Base-by-base conservation (phyloP, 1,140 invertebrate genomes). In the Drosophila pachea region DNA sequence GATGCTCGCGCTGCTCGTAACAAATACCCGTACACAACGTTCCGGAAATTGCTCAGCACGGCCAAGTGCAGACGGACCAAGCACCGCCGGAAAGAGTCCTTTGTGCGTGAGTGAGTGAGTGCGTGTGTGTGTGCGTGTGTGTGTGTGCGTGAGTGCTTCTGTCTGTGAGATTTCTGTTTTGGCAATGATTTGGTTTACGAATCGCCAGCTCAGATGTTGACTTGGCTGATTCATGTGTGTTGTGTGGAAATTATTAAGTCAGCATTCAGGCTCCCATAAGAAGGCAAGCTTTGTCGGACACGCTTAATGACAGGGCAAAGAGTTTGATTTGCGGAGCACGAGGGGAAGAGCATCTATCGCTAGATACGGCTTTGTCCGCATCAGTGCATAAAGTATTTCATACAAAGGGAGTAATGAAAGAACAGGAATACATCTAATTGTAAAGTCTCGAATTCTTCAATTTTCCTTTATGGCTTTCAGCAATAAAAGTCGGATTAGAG, bases 131-230 rank as follows among this genome's bases (percentile, higher is more conserved):
- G 4, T 14, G 11, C 14, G 8, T 47, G 11, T 54, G 14, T 31
- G 32, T 52, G 14, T 58, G 29, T 32, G n/a, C 38, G 50, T 36
- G 52, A 32, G 45, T 29, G 35, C 12, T 32, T 29, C 38, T 65
- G 29, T 43, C 40, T 56, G 40, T 36, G 36, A 45, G 62, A 6
- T 68, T 70, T 42, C 63, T 71, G 63, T 71, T 67, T 67, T 67
- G 63, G 63, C 56, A 60, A 72, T 72, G 58, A 74, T 74, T 74
- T 71, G 43, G 62, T 74, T 74, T 71, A 71, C 62, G 68, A 71
- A 74, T 74, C 68, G 48, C 61, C 55, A 66, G 45, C 61, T 65
- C 53, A 45, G 48, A 54, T 53, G 53, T 58, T 69, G 61, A 52
- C 61, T 69, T 65, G 36, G 11, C 47, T 58, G 11, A n/a, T 56